Evolutionary conservation across 2,113 vertebrate genomes (phyloP).

Genomic region (Brachirus orientalis): DNA sequence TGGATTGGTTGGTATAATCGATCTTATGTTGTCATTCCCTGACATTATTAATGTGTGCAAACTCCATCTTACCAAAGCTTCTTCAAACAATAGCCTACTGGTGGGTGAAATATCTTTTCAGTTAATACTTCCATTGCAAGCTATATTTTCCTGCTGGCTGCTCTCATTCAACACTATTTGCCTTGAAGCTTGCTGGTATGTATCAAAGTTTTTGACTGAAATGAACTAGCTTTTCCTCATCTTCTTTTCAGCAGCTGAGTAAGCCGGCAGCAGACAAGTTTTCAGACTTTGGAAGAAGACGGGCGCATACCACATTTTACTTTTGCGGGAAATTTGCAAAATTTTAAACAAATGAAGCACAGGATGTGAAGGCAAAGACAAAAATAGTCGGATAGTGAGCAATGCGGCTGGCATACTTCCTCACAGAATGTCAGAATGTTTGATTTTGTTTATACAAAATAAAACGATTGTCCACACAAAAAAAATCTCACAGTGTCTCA

Average conservation of each 20-base stretch:
- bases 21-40: not conserved
- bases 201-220: constrained; percentile 54
- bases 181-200: constrained; percentile 44
- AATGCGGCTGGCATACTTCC: not conserved
- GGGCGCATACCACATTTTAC: constrained; percentile 14
- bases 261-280: constrained; percentile 9
- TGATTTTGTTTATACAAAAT: not conserved
- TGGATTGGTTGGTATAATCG: not conserved
- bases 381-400: not conserved
- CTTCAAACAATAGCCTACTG: constrained; percentile 22
- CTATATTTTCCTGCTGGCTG: constrained; percentile 13
- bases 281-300: constrained; percentile 28
- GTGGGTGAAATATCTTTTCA: constrained; percentile 25
- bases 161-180: constrained; percentile 48
- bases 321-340: constrained; percentile 18
- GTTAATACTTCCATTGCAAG: constrained; percentile 26
- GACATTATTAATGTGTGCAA: constrained; percentile 11
- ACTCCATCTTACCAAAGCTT: not conserved
- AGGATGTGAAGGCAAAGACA: constrained; percentile 8
- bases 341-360: constrained; percentile 13
- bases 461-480: constrained; percentile 15
- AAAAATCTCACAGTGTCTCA: constrained; percentile 7
- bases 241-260: constrained; percentile 21
- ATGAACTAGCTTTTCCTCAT: constrained; percentile 41
- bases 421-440: constrained; percentile 5